Percentiles rank a stretch among this genome's conserved stretches.
Conservation (phyloP, 2,888 invertebrate species). For the Lasioglossum lativentre region DNA sequence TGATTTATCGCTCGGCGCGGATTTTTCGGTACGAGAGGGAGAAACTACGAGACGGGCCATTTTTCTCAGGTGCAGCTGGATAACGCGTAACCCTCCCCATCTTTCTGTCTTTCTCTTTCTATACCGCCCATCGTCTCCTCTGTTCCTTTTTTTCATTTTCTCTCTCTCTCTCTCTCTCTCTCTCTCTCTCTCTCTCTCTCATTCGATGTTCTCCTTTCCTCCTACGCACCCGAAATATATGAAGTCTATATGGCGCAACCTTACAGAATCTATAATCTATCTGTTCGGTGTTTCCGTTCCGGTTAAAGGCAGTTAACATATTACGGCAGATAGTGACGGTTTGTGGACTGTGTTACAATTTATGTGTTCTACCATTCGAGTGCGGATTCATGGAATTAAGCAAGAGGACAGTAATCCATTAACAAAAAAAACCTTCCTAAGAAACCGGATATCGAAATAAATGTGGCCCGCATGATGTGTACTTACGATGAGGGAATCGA, state of each 20-base stretch:
- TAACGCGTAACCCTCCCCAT: slow-evolving; percentile 55
- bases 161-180: background rate
- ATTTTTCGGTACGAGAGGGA: slow-evolving; percentile 70
- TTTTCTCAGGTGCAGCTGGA: slow-evolving; percentile 77
- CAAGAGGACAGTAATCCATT: background rate
- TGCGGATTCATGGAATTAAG: background rate
- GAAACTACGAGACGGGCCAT: slow-evolving; percentile 76
- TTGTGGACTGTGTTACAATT: background rate
- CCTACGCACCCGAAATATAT: slow-evolving; percentile 68
- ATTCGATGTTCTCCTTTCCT: slow-evolving; percentile 23
- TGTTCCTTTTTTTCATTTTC: background rate
- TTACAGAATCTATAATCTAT: slow-evolving; percentile 70
- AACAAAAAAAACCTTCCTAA: background rate
- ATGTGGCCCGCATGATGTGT: no score
- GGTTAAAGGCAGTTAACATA: slow-evolving; percentile 70
- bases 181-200: background rate
- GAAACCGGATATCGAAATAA: background rate
- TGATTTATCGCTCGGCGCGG: slow-evolving; percentile 76
- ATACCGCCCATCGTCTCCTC: background rate
- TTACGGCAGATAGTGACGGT: slow-evolving; percentile 49
- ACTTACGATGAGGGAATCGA: no score
- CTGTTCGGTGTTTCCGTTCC: slow-evolving; percentile 64
- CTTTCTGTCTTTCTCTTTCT: slow-evolving; percentile 10
- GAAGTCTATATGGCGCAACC: slow-evolving; percentile 63
- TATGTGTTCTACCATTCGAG: background rate